phyloP scores from a whole-genome alignment of 2,888 invertebrate species.

The Scaptomyza caliginosa region DNA sequence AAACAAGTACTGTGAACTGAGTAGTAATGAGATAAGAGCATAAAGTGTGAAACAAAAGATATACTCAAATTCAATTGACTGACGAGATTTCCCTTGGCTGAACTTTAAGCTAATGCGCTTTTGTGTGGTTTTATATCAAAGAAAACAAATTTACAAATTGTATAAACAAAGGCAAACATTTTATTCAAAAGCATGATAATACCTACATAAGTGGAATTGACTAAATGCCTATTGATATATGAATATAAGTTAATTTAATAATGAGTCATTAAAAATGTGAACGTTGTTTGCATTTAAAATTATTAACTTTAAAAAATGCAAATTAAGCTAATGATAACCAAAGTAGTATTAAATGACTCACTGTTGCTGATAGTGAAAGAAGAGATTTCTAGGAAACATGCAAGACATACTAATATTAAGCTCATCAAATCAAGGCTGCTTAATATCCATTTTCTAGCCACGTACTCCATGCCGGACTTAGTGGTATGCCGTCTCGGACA shows the following conservation, averaged over 20 bases:
- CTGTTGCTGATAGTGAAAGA: background rate
- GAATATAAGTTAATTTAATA: conserved; percentile 37
- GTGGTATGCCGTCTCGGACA: background rate
- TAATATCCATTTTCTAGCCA: background rate
- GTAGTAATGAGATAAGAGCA: conserved; percentile 10
- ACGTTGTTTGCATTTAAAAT: background rate
- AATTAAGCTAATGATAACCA: background rate
- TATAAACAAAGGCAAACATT: conserved; percentile 12
- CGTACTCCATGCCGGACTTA: background rate
- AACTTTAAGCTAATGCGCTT: conserved; percentile 1
- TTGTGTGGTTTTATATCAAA: conserved; percentile 32
- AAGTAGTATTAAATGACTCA: background rate
- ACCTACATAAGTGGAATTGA: conserved; percentile 17
- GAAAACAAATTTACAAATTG: conserved; percentile 33
- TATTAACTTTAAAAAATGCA: background rate
- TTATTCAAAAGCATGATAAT: conserved; percentile 11
- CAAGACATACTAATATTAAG: background rate
- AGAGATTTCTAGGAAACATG: background rate
- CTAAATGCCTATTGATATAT: conserved; percentile 43
- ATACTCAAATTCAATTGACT: conserved; percentile 26
- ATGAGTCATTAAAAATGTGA: conserved; percentile 11
- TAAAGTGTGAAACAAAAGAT: conserved; percentile 5
- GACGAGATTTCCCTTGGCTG: background rate
- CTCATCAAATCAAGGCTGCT: background rate
- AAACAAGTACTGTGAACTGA: conserved; percentile 13